Evolutionary conservation across 1,140 invertebrate species (phyloP).

Genomic region (Polyergus mexicanus): DNA sequence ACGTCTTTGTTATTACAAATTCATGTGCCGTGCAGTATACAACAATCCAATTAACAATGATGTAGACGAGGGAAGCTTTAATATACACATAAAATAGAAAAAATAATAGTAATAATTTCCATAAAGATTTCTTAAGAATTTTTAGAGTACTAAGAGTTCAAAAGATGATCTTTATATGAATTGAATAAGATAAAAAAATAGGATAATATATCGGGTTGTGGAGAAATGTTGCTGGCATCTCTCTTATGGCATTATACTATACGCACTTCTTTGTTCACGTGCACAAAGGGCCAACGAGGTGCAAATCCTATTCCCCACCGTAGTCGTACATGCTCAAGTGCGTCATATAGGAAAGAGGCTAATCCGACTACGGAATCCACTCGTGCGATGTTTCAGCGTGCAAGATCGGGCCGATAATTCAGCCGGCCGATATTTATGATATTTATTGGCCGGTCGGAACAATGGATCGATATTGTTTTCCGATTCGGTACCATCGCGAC

Average conservation of each 20-base stretch:
- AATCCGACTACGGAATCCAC: slow-evolving; percentile 39
- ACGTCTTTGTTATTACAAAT: slow-evolving; percentile 25
- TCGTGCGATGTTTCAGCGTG: slow-evolving; percentile 55
- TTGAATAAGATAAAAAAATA: slow-evolving; percentile 11
- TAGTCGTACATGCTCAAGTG: slow-evolving; percentile 15
- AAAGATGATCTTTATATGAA: not conserved
- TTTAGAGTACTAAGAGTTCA: not conserved
- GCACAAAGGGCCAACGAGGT: not conserved
- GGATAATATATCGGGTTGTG: not conserved
- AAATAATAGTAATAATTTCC: not conserved
- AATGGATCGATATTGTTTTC: slow-evolving; percentile 87
- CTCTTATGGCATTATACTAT: slow-evolving; percentile 21
- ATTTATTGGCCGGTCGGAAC: slow-evolving; percentile 84
- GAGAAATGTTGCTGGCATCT: not conserved
- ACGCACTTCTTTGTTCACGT: not conserved
- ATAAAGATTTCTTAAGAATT: not conserved
- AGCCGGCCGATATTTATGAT: slow-evolving; percentile 82
- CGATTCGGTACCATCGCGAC: slow-evolving; percentile 81
- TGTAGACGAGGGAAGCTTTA: not conserved
- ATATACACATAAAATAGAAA: not conserved
- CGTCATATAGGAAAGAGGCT: slow-evolving; percentile 21
- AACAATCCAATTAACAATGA: slow-evolving; percentile 19
- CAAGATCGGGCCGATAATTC: slow-evolving; percentile 75
- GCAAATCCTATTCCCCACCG: slow-evolving; percentile 29
- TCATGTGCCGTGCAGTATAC: not conserved